A percentile compares a stretch with the other conserved stretches of the same genome.
These are phyloP conservation scores for Arvicanthis niloticus DNA, from an alignment of 2,113 vertebrate species.

Conservation along the genomic window DNA sequence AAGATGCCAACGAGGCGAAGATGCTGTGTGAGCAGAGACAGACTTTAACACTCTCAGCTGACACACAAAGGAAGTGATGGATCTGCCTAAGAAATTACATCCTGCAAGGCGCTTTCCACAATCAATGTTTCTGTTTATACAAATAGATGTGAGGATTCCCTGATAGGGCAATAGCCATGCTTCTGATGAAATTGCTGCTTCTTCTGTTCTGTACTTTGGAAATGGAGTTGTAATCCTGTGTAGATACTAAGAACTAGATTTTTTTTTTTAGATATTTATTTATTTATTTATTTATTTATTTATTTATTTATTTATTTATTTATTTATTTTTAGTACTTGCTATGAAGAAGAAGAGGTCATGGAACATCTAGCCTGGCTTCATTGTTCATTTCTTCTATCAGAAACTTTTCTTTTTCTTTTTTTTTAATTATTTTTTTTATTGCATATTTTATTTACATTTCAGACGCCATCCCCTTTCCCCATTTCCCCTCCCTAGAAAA, in stretches of 20 bases:
- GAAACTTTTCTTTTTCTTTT: no score
- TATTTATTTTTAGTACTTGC: no score
- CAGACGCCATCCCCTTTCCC: no score
- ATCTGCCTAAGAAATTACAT: conserved; percentile 30
- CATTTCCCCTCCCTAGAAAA: no score
- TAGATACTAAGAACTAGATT: background rate
- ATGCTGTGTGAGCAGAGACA: conserved; percentile 31
- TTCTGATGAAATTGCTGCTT: background rate
- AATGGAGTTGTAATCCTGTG: background rate
- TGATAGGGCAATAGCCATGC: background rate
- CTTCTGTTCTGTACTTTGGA: background rate
- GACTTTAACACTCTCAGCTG: conserved; percentile 42
- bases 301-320: no score
- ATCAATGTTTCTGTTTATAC: background rate
- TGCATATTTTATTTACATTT: no score
- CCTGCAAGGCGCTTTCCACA: background rate
- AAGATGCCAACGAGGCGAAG: conserved; percentile 46
- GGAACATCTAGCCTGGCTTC: no score
- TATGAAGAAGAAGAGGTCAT: no score
- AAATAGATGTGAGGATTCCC: conserved; percentile 43
- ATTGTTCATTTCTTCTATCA: no score
- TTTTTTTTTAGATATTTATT: no score
- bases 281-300: no score
- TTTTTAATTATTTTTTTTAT: no score
- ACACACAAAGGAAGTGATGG: background rate